Evolutionary conservation across 2,797 vertebrate species (phyloP).

Genomic region (Silurus aristotelis): DNA sequence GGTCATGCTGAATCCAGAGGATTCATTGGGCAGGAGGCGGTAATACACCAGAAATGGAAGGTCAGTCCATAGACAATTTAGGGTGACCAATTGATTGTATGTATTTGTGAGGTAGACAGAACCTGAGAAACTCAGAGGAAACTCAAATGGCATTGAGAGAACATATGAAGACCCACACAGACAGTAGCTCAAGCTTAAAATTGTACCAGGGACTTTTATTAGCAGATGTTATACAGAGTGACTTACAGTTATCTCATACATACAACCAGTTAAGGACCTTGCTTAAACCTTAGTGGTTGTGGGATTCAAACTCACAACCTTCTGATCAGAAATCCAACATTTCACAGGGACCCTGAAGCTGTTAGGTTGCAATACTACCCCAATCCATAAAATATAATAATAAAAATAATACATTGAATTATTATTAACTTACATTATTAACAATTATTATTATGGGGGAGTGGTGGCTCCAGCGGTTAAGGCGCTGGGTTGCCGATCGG

Average conservation of each 20-base stretch:
- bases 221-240: no score
- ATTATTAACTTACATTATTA: no score
- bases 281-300: no score
- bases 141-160: not conserved
- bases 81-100: not conserved
- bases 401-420: no score
- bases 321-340: no score
- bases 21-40: not conserved
- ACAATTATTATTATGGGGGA: no score
- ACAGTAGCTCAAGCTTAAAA: not conserved
- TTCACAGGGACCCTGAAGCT: not conserved
- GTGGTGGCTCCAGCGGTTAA: no score
- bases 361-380: not conserved
- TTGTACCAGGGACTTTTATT: not conserved
- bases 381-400: not conserved
- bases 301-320: no score
- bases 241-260: no score
- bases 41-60: no score
- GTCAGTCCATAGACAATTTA: not conserved
- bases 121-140: not conserved
- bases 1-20: not conserved
- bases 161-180: not conserved
- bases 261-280: no score
- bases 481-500: no score
- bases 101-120: not conserved